These are phyloP conservation scores for Genyomyrus donnyi DNA, from an alignment of 2,113 vertebrate genomes.

Conservation along the genomic window DNA sequence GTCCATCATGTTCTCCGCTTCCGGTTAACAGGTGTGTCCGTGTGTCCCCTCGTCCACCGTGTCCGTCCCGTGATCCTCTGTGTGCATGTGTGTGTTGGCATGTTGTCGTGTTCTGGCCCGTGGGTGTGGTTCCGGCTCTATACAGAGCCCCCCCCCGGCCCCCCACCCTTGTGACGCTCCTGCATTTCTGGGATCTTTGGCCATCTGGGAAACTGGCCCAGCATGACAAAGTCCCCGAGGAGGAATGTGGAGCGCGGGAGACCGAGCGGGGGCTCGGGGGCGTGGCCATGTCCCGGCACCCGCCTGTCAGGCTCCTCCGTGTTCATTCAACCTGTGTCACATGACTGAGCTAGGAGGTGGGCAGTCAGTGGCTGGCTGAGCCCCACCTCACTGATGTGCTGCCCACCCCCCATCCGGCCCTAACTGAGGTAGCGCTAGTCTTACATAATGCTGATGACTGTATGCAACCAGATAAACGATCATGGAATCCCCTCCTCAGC, in stretches of 20 bases:
- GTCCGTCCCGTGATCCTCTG: neutral
- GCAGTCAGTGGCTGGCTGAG: neutral
- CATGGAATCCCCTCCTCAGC: neutral
- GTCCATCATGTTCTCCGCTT: neutral
- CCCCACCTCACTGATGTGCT: neutral
- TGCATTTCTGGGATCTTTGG: neutral
- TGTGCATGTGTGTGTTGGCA: too few species aligned
- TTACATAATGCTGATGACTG: neutral
- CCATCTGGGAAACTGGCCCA: constrained; percentile 1
- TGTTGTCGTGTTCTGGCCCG: neutral
- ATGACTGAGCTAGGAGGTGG: neutral
- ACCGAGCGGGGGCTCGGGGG: too few species aligned
- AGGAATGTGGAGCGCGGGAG: constrained; percentile 11
- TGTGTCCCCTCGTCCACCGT: neutral
- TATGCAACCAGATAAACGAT: neutral
- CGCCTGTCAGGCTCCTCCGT: neutral
- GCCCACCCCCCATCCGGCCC: neutral
- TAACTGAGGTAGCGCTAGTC: neutral
- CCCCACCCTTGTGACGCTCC: neutral
- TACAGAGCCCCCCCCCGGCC: neutral
- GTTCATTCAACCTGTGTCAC: neutral
- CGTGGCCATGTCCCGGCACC: neutral
- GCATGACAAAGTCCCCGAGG: neutral
- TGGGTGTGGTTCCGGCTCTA: neutral
- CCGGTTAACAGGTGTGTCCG: neutral